Evolutionary conservation across 1,140 invertebrate genomes (phyloP).

Genomic region (Arion vulgaris): DNA sequence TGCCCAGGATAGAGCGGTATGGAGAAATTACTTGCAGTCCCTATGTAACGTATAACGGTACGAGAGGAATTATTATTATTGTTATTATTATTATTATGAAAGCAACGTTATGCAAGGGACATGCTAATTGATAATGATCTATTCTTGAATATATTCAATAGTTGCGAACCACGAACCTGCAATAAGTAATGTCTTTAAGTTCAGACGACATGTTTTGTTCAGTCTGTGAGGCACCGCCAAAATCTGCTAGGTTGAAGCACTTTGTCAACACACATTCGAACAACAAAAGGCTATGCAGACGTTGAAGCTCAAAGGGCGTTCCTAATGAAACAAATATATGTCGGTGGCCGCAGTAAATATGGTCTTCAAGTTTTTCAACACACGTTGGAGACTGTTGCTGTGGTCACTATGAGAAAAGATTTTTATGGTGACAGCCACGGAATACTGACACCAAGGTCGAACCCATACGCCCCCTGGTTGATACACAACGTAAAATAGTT

Average conservation of each 20-base stretch:
- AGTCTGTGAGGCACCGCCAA: background rate
- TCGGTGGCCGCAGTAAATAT: background rate
- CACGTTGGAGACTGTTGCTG: background rate
- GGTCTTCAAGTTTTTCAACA: background rate
- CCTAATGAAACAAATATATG: background rate
- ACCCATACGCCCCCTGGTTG: background rate
- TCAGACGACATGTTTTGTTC: background rate
- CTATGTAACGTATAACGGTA: too few relatives aligned
- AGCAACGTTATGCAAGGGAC: too few relatives aligned
- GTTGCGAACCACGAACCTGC: too few relatives aligned
- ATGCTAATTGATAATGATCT: too few relatives aligned
- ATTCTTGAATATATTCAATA: too few relatives aligned
- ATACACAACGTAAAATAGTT: background rate
- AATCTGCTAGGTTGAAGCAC: background rate
- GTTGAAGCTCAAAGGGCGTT: background rate
- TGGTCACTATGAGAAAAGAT: background rate
- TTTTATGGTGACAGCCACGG: background rate
- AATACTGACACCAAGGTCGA: background rate
- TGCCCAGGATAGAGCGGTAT: too few relatives aligned
- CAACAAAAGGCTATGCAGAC: background rate
- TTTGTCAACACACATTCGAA: background rate
- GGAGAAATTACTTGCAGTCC: too few relatives aligned
- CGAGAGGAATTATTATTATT: too few relatives aligned
- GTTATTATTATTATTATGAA: too few relatives aligned
- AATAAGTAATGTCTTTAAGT: too few relatives aligned